phyloP scores from a whole-genome alignment of 2,797 vertebrate species.

The Synaphobranchus kaupii region DNA sequence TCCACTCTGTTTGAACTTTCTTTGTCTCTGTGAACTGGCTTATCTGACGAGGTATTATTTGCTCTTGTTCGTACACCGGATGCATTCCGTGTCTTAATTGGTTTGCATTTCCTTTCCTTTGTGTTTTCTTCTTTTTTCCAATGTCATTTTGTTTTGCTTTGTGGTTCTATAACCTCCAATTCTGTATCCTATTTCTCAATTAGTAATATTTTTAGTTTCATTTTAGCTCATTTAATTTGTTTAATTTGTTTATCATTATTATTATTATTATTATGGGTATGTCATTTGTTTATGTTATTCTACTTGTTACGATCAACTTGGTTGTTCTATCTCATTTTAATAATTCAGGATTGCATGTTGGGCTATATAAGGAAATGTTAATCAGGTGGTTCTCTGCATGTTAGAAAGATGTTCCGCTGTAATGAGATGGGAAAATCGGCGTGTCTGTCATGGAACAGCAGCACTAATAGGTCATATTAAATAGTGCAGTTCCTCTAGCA shows the following conservation, averaged over 20 bases:
- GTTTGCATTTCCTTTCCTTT: background rate
- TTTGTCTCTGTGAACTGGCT: background rate
- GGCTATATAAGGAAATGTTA: background rate
- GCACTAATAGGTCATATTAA: slow-evolving; percentile 3
- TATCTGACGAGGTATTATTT: background rate
- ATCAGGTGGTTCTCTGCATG: background rate
- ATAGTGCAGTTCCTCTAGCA: background rate
- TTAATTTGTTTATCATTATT: background rate
- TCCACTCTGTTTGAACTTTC: background rate
- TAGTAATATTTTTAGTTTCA: background rate
- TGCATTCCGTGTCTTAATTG: background rate
- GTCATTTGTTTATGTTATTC: background rate
- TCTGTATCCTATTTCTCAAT: background rate
- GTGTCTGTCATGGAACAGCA: background rate
- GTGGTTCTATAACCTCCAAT: background rate
- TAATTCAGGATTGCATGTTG: background rate
- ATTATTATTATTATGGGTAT: background rate
- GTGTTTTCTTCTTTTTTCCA: background rate
- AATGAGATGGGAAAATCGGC: background rate
- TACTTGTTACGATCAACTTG: background rate
- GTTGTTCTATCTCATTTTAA: background rate
- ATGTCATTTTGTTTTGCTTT: background rate
- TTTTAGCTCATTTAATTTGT: background rate
- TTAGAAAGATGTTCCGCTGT: slow-evolving; percentile 1
- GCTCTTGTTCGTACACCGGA: background rate